These are phyloP conservation scores for Tridacna crocea DNA, from an alignment of 2,888 invertebrate genomes.

Conservation along the genomic window DNA sequence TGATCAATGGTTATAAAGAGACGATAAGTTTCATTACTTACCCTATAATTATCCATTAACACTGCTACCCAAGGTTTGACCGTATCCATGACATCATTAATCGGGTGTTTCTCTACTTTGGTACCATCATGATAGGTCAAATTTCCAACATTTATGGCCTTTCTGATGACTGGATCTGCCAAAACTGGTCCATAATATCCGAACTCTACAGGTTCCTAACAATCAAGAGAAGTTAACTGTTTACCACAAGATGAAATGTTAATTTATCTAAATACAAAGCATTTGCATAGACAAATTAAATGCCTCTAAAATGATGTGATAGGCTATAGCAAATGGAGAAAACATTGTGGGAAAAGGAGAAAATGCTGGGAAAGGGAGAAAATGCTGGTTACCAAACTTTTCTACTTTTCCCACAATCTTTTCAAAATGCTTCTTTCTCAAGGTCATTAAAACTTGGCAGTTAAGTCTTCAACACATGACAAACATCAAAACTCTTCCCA, in stretches of 20 bases:
- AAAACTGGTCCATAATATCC: slow-evolving; percentile 80
- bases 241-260: too few species aligned
- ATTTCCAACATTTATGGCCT: slow-evolving; percentile 94
- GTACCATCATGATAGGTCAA: slow-evolving; percentile 86
- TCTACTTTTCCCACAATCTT: too few species aligned
- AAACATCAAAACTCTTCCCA: not conserved
- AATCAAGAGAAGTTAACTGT: not conserved
- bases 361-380: not conserved
- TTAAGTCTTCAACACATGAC: too few species aligned
- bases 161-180: slow-evolving; percentile 86
- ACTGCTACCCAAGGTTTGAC: slow-evolving; percentile 86
- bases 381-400: not conserved
- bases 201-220: slow-evolving; percentile 72
- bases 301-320: too few species aligned
- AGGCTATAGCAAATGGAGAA: too few species aligned
- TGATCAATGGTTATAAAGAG: too few species aligned
- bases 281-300: too few species aligned
- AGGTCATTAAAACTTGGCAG: too few species aligned
- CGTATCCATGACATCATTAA: slow-evolving; percentile 90
- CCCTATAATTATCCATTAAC: slow-evolving; percentile 82
- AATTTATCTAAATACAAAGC: too few species aligned
- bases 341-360: too few species aligned
- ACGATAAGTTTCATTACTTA: slow-evolving; percentile 48
- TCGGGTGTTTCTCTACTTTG: slow-evolving; percentile 90
- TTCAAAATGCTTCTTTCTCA: too few species aligned